Evolutionary conservation across 1,140 invertebrate species (phyloP).

Genomic region (Orussus abietinus): DNA sequence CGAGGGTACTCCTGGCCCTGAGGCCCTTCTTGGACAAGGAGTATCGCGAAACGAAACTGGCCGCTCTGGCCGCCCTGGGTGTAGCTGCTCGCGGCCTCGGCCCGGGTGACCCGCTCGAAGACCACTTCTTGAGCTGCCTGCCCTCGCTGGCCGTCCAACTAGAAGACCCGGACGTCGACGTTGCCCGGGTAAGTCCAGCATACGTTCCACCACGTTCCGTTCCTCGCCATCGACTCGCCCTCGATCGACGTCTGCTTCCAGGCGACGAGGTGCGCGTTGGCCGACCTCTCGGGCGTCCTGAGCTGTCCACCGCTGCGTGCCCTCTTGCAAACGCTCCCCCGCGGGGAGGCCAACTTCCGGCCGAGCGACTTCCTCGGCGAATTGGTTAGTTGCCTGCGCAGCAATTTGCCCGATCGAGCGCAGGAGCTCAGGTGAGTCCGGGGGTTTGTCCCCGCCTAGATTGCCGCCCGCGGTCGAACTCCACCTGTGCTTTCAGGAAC

Average conservation of each 20-base stretch:
- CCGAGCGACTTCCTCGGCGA: constrained; percentile 33
- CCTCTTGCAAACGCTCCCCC: constrained; percentile 27
- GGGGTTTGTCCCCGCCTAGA: not conserved
- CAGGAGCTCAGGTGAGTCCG: constrained; percentile 38
- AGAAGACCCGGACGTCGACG: constrained; percentile 31
- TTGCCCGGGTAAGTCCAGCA: constrained; percentile 30
- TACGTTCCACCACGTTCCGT: too few species aligned
- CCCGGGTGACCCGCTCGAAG: constrained; percentile 36
- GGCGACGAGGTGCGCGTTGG: constrained; percentile 34
- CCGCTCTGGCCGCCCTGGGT: constrained; percentile 35
- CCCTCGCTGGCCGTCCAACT: constrained; percentile 41
- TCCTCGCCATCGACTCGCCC: constrained; percentile 2
- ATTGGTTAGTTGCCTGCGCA: constrained; percentile 34
- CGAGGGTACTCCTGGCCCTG: constrained; percentile 37
- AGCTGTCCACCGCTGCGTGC: constrained; percentile 27
- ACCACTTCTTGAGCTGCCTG: constrained; percentile 43
- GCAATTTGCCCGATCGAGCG: constrained; percentile 34
- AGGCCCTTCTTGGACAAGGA: constrained; percentile 47
- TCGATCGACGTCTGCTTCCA: constrained; percentile 14
- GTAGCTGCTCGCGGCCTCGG: constrained; percentile 24
- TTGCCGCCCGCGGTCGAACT: constrained; percentile 3
- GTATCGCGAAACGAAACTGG: constrained; percentile 40
- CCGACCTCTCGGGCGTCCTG: constrained; percentile 26
- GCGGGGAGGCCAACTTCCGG: constrained; percentile 20
- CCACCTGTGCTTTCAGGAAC: constrained; percentile 30